Conservation (phyloP, 2,888 invertebrate species). For the Tanytarsus gracilentus region DNA sequence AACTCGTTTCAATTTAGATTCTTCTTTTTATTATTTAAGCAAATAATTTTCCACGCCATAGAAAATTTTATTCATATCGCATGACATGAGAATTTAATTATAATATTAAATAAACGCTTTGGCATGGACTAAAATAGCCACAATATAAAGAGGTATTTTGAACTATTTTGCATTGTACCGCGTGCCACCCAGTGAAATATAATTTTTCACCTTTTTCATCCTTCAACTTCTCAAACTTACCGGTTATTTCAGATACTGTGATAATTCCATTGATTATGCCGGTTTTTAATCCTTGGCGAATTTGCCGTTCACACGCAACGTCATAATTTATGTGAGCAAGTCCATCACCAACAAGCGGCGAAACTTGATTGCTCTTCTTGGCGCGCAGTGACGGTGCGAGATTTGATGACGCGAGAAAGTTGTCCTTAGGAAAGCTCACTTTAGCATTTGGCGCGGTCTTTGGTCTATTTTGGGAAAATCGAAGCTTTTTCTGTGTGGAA, state of each 20-base stretch:
- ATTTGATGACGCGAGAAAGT: constrained; percentile 26
- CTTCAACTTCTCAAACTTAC: constrained; percentile 11
- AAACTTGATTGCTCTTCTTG: constrained; percentile 24
- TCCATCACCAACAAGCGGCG: constrained; percentile 7
- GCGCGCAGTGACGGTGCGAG: constrained; percentile 12
- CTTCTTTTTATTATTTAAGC: too few species aligned
- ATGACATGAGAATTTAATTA: too few species aligned
- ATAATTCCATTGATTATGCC: constrained; percentile 27
- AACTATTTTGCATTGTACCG: too few species aligned
- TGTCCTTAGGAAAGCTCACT: constrained; percentile 10
- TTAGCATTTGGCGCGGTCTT: constrained; percentile 21
- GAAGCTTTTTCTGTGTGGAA: constrained; percentile 21
- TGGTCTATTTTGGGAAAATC: constrained; percentile 21
- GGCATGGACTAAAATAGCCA: too few species aligned
- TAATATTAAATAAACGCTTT: too few species aligned
- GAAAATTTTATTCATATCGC: too few species aligned
- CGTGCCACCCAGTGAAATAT: too few species aligned
- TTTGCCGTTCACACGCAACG: constrained; percentile 23
- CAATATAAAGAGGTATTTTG: too few species aligned
- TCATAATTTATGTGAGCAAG: constrained; percentile 21
- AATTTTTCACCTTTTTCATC: too few species aligned
- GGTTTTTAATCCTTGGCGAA: constrained; percentile 21
- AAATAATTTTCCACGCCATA: too few species aligned
- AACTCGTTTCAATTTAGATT: too few species aligned
- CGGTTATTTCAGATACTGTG: constrained; percentile 25